These are phyloP conservation scores for Euglossa dilemma DNA, from an alignment of 1,140 invertebrate species.

Conservation along the genomic window DNA sequence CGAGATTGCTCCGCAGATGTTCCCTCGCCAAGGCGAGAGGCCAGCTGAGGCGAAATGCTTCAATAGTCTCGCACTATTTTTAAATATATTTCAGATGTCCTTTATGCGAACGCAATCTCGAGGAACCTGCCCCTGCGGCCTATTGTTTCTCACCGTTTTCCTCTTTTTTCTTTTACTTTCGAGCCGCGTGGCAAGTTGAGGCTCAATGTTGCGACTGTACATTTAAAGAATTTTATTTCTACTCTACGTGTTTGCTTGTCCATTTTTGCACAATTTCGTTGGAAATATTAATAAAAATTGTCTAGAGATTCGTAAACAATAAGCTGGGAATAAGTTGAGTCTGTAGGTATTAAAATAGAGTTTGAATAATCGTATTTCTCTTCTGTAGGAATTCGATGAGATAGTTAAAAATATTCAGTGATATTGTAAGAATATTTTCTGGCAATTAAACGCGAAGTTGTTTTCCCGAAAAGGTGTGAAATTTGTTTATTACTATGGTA, in stretches of 20 bases:
- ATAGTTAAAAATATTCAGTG: neutral
- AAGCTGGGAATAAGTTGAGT: neutral
- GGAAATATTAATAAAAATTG: neutral
- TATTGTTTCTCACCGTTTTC: constrained; percentile 12
- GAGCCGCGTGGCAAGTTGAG: neutral
- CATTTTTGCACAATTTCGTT: neutral
- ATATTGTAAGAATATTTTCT: neutral
- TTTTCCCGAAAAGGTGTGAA: neutral
- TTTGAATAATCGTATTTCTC: neutral
- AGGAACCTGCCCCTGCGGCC: neutral
- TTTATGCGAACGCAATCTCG: constrained; percentile 47
- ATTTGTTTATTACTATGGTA: neutral
- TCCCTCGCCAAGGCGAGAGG: constrained; percentile 69
- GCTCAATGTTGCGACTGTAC: neutral
- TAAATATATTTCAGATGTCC: constrained; percentile 59
- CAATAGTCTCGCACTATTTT: constrained; percentile 77
- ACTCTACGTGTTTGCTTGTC: neutral
- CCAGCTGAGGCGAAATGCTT: constrained; percentile 77
- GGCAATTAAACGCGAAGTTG: neutral
- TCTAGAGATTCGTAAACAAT: too few species aligned
- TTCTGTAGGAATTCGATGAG: neutral
- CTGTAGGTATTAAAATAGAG: neutral
- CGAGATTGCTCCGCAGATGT: constrained; percentile 79
- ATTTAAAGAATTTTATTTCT: neutral
- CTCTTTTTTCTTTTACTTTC: neutral